Conservation (phyloP, 2,888 invertebrate genomes). For the Marasmarcha lunaedactyla region DNA sequence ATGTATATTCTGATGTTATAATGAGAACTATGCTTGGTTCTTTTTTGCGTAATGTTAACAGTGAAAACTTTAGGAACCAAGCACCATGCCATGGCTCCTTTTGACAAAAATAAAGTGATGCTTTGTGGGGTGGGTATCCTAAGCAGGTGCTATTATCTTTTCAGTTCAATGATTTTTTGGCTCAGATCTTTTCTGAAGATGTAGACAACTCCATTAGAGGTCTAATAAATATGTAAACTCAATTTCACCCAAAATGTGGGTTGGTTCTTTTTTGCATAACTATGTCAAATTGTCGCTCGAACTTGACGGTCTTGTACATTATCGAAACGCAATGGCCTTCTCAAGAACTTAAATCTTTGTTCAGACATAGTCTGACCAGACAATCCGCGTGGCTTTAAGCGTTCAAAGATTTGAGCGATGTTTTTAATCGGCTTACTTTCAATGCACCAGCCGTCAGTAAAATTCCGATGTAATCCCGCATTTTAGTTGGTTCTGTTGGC, state of each 20-base stretch:
- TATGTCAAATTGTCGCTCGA: neutral
- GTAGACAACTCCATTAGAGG: slow-evolving; percentile 1
- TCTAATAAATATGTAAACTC: neutral
- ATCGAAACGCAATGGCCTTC: too few species aligned
- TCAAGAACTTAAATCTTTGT: too few species aligned
- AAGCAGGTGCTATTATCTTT: slow-evolving; percentile 1
- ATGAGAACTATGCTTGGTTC: slow-evolving; percentile 1
- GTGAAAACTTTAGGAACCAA: neutral
- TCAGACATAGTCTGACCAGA: too few species aligned
- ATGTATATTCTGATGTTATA: slow-evolving; percentile 1
- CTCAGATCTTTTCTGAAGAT: neutral
- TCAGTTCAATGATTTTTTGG: neutral
- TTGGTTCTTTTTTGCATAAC: slow-evolving; percentile 1
- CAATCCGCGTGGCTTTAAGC: too few species aligned
- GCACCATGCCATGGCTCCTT: neutral
- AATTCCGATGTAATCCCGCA: too few species aligned
- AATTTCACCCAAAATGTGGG: slow-evolving; percentile 1
- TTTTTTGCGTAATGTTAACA: neutral
- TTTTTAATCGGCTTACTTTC: too few species aligned
- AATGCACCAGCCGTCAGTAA: too few species aligned
- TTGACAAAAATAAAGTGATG: slow-evolving; percentile 1
- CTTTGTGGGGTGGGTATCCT: neutral
- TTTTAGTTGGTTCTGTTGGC: too few species aligned
- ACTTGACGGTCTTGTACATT: too few species aligned
- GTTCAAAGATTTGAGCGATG: too few species aligned